A percentile compares a stretch with the other conserved stretches of the same genome.
phyloP scores from a whole-genome alignment of 2,113 vertebrate genomes.

The Grammomys surdaster region DNA sequence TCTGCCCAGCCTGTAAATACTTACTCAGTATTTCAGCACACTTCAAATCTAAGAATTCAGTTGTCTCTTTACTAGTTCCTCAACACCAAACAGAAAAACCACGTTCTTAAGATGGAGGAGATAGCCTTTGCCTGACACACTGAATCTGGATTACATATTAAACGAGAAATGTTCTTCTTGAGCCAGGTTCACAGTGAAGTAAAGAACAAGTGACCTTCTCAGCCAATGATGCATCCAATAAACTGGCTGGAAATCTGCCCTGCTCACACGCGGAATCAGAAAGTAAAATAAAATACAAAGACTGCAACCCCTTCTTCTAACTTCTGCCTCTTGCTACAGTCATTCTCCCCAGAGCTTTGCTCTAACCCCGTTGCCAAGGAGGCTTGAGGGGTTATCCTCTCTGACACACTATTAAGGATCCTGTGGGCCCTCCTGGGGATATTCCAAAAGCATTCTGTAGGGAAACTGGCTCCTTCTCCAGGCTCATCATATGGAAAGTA shows the following conservation, averaged over 20 bases:
- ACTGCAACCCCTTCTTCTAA: conserved; percentile 71
- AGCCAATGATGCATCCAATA: conserved; percentile 6
- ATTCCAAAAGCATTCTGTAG: conserved; percentile 71
- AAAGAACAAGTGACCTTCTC: conserved; percentile 79
- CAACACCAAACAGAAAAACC: conserved; percentile 82
- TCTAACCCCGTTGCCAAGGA: conserved; percentile 65
- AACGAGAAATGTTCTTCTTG: conserved; percentile 67
- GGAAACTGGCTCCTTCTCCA: conserved; percentile 79
- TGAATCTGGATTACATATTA: conserved; percentile 68
- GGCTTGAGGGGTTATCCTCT: conserved; percentile 78
- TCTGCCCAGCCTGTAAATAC: conserved; percentile 79
- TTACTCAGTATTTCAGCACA: conserved; percentile 74
- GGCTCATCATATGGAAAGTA: conserved; percentile 82
- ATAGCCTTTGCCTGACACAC: conserved; percentile 81
- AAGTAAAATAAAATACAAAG: conserved; percentile 70
- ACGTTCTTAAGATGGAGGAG: conserved; percentile 74
- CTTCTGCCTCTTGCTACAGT: conserved; percentile 74
- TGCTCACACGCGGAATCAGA: conserved; percentile 58
- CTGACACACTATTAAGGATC: conserved; percentile 74
- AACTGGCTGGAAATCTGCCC: conserved; percentile 73
- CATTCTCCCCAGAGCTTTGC: conserved; percentile 34
- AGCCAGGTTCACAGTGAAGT: conserved; percentile 53
- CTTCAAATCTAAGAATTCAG: conserved; percentile 78
- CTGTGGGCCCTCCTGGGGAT: conserved; percentile 54
- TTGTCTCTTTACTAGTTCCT: conserved; percentile 80